phyloP scores from a whole-genome alignment of 2,888 invertebrate genomes.

The Sicus ferrugineus region DNA sequence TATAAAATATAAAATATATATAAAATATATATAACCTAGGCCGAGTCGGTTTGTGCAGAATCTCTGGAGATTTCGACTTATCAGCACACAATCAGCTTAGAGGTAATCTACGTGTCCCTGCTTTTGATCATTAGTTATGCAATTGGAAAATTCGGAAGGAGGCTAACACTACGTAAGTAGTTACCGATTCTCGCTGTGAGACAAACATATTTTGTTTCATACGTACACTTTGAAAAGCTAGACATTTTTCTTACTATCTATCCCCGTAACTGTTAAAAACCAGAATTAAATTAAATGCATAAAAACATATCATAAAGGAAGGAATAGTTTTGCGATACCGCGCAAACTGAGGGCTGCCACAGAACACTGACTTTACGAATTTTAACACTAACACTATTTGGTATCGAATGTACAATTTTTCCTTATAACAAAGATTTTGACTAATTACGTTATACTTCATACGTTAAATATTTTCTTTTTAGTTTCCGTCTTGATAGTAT shows the following conservation, averaged over 20 bases:
- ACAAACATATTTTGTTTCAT: neutral
- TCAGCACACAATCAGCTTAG: conserved; percentile 50
- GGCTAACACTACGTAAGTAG: conserved; percentile 47
- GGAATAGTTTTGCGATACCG: no score
- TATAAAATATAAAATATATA: neutral
- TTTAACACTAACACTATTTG: no score
- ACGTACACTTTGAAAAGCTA: no score
- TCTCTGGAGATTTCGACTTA: conserved; percentile 52
- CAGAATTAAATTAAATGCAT: no score
- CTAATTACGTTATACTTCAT: neutral
- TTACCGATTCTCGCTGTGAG: neutral
- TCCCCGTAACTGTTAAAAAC: no score
- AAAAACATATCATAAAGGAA: no score
- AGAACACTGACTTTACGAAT: no score
- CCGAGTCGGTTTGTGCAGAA: conserved; percentile 40
- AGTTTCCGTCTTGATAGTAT: conserved; percentile 44
- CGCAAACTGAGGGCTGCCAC: no score
- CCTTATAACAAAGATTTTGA: neutral
- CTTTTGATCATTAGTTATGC: conserved; percentile 47
- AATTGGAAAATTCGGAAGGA: conserved; percentile 47
- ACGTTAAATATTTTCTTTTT: conserved; percentile 20
- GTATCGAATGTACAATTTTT: no score
- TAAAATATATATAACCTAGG: conserved; percentile 12
- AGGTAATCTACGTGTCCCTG: conserved; percentile 49
- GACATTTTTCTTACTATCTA: no score